A percentile compares a stretch with the other conserved stretches of the same genome.
Evolutionary conservation across 2,797 vertebrate genomes (phyloP).

Genomic region (Smutsia temminckii): DNA sequence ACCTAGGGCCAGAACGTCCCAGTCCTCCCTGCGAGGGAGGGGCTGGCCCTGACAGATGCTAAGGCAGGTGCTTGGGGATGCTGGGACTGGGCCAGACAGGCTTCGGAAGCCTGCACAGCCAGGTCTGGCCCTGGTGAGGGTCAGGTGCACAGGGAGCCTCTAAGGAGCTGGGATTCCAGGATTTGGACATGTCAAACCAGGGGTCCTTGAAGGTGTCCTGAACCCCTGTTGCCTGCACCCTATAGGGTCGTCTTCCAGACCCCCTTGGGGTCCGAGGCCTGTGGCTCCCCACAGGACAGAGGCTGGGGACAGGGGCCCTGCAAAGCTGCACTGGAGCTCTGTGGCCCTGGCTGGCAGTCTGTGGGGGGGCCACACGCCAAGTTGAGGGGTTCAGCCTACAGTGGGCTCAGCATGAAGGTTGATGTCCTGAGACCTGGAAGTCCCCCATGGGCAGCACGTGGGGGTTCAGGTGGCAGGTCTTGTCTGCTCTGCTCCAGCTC

Average conservation of each 20-base stretch:
- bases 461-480: fast-evolving
- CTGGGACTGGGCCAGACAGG: no score
- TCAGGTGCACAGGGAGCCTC: neutral
- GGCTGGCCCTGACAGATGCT: fast-evolving
- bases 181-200: neutral
- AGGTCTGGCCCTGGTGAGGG: neutral
- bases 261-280: neutral
- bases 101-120: no score
- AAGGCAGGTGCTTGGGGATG: neutral
- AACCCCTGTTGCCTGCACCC: no score
- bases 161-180: fast-evolving
- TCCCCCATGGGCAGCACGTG: fast-evolving
- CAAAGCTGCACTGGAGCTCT: neutral
- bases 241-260: fast-evolving
- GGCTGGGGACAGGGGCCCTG: no score
- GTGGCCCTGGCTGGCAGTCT: neutral
- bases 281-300: neutral
- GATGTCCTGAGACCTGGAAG: neutral
- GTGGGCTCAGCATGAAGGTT: fast-evolving
- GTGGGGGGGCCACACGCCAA: neutral
- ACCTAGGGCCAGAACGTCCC: neutral
- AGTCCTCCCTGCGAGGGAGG: fast-evolving
- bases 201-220: neutral
- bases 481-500: neutral
- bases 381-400: neutral